phyloP scores from a whole-genome alignment of 2,113 vertebrate genomes.

The Scartelaos histophorus region DNA sequence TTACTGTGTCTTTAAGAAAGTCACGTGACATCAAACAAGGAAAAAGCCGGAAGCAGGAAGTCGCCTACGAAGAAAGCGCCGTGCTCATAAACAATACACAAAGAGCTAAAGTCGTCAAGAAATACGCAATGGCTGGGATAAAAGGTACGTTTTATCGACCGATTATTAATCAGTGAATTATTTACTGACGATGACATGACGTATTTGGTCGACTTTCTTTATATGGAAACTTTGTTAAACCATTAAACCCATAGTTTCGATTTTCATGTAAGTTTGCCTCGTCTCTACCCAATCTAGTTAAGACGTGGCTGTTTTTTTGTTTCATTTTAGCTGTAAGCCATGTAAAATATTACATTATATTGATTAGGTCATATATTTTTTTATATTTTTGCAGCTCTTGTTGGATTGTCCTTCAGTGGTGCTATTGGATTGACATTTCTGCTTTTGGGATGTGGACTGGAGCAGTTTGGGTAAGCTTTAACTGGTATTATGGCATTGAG shows the following conservation, averaged over 20 bases:
- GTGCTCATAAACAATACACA: slow-evolving; percentile 46
- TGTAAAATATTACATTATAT: not conserved
- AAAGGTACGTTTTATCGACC: slow-evolving; percentile 67
- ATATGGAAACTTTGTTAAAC: slow-evolving; percentile 10
- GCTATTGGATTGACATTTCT: slow-evolving; percentile 95
- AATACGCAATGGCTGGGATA: slow-evolving; percentile 72
- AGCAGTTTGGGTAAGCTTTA: slow-evolving; percentile 85
- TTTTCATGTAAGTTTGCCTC: not conserved
- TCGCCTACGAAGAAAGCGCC: slow-evolving; percentile 12
- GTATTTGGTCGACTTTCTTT: not conserved
- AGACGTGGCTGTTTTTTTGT: not conserved
- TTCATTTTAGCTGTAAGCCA: not conserved
- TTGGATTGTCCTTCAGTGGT: slow-evolving; percentile 91
- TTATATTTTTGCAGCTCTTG: slow-evolving; percentile 79
- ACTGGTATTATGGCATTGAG: not conserved
- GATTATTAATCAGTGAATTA: rapidly evolving
- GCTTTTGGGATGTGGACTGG: slow-evolving; percentile 90
- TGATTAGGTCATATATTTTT: not conserved
- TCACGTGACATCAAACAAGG: slow-evolving; percentile 41
- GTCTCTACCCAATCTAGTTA: not conserved
- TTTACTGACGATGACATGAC: not conserved
- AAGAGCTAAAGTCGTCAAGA: slow-evolving; percentile 31
- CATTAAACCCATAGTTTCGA: not conserved
- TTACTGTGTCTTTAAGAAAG: slow-evolving; percentile 63
- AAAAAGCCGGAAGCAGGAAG: slow-evolving; percentile 64